Conservation (phyloP, 2,888 invertebrate species). For the Hypomecis punctinalis region DNA sequence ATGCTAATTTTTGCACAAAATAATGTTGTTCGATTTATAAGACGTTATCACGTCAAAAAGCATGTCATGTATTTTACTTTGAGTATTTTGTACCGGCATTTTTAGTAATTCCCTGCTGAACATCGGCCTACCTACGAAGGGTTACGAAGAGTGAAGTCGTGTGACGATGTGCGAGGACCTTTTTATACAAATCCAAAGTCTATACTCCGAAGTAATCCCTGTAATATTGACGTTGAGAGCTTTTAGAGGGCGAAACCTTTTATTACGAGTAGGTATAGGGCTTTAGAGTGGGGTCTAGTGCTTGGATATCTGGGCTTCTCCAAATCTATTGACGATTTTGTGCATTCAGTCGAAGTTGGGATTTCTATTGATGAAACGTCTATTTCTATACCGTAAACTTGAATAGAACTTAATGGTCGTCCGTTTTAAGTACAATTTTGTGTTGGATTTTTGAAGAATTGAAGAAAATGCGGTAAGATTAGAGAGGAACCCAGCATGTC, state of each 20-base stretch:
- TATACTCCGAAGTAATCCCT: slow-evolving; percentile 23
- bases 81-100: too few relatives aligned
- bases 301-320: not conserved
- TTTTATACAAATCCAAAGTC: not conserved
- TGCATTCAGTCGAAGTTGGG: not conserved
- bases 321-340: slow-evolving; percentile 1
- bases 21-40: too few relatives aligned
- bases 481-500: too few relatives aligned
- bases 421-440: not conserved
- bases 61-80: too few relatives aligned
- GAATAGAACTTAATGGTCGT: not conserved
- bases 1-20: too few relatives aligned
- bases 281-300: slow-evolving; percentile 11
- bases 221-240: slow-evolving; percentile 24
- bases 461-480: too few relatives aligned
- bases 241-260: slow-evolving; percentile 17
- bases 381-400: not conserved
- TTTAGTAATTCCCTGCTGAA: too few relatives aligned
- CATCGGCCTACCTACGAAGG: too few relatives aligned
- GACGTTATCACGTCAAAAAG: too few relatives aligned
- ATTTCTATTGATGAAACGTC: not conserved
- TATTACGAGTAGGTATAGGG: slow-evolving; percentile 1
- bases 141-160: too few relatives aligned
- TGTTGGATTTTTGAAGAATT: too few relatives aligned
- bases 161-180: not conserved